Evolutionary conservation across 2,113 vertebrate genomes (phyloP), one percentile per base, ranked within the genome.

Genomic region (Lanius ludovicianus): DNA sequence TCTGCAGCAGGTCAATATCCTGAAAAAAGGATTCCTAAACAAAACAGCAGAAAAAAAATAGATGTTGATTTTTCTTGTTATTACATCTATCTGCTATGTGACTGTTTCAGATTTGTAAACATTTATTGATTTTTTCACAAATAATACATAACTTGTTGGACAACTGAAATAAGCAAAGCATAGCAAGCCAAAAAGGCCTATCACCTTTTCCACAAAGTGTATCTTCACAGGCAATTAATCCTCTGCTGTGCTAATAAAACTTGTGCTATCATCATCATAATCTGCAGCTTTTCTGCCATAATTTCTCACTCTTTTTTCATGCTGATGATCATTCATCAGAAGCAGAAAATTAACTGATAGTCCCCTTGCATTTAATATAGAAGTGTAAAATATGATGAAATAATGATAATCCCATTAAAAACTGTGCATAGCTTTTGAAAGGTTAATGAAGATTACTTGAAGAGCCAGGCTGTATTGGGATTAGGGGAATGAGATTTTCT

Each of bases 1-100:
- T 99, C 97, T 99, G 99, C 59, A 99, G 98, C 41, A 99, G 98
- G 95, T 99, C 99, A 55, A 99, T 99, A 95, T 99, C 99, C 97
- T 99, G 99, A 97, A 99, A 99, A 97, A 99, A 99, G 13, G 98
- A 99, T 92, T 99, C 99, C 99, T 99, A 94, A 95, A 87, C 60
- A 92, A 93, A 91, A 93, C 15, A 50, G 35, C 22, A 62, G 55
- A 50, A 87, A 87, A 81, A 71, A 71, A 85, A 52, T 12, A 25
- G 33, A 80, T 74, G 57, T 90, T 63, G 30, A 10, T 73, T 83
- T 95, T 93, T 95, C 46, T 93, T 71, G 41, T 60, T 91, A 94
- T 80, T 65, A 50, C 13, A 59, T 68, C 22, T 53, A 5, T 95
- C 75, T 95, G 7, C 13, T 80, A 50, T 1, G 4, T 87, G 35